These are phyloP conservation scores for Scaeva pyrastri DNA, from an alignment of 2,888 invertebrate genomes.

Conservation along the genomic window DNA sequence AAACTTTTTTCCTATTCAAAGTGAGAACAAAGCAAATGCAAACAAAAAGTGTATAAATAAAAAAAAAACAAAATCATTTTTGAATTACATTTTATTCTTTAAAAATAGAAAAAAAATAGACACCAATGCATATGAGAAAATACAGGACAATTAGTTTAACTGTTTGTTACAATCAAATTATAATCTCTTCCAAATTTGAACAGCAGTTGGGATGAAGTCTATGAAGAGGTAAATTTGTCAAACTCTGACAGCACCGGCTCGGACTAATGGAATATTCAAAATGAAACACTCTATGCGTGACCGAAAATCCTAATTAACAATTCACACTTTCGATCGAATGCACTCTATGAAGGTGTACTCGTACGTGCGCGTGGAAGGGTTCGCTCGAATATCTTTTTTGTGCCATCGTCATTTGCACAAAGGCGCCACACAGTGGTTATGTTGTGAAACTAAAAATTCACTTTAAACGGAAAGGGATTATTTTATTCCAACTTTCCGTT, in stretches of 20 bases:
- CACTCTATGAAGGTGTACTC: slow-evolving; percentile 16
- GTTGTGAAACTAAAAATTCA: not conserved
- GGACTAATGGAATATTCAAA: slow-evolving; percentile 65
- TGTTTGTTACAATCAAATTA: slow-evolving; percentile 26
- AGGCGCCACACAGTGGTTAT: not conserved
- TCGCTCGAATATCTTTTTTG: not conserved
- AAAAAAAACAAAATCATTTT: slow-evolving; percentile 54
- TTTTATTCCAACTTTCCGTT: too few relatives aligned
- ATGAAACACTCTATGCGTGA: slow-evolving; percentile 67
- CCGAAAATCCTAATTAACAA: slow-evolving; percentile 67
- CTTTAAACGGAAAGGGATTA: too few relatives aligned
- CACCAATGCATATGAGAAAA: not conserved
- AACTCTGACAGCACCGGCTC: slow-evolving; percentile 25
- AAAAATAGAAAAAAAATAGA: not conserved
- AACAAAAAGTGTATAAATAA: slow-evolving; percentile 38
- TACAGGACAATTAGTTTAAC: slow-evolving; percentile 26
- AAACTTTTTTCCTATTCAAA: slow-evolving; percentile 7
- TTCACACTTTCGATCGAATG: slow-evolving; percentile 67
- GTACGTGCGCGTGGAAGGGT: not conserved
- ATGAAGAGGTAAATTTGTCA: slow-evolving; percentile 45
- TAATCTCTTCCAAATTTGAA: slow-evolving; percentile 4
- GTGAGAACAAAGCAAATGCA: fast-evolving
- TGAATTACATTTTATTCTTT: slow-evolving; percentile 21
- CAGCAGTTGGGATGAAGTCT: not conserved
- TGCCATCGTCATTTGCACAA: not conserved